Conservation (phyloP, 37 sponge, comb jelly and placozoan genomes). For the Hexactinellida sp. region DNA sequence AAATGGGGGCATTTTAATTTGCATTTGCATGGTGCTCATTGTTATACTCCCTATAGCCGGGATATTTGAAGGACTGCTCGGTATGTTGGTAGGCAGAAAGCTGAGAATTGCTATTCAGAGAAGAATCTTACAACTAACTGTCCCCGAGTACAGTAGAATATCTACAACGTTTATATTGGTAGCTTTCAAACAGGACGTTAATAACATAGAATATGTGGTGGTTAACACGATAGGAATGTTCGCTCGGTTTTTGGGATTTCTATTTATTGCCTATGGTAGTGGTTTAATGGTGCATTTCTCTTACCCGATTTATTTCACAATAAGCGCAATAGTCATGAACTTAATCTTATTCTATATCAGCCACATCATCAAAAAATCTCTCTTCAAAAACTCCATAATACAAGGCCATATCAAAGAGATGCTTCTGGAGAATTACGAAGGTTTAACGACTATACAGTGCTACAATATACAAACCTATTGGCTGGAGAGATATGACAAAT, state of each 20-base stretch:
- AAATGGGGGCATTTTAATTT: not conserved
- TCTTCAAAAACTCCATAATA: conserved; percentile 6
- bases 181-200: not conserved
- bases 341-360: not conserved
- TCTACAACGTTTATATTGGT: not conserved
- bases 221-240: not conserved
- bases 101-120: not conserved
- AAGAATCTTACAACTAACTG: not conserved
- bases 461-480: not conserved
- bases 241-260: not conserved
- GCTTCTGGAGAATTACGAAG: not conserved
- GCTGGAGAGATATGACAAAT: not conserved
- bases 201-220: not conserved
- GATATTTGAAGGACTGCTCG: not conserved
- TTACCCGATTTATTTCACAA: not conserved
- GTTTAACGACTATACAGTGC: not conserved
- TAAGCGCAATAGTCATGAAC: not conserved
- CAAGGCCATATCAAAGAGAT: not conserved
- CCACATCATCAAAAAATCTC: not conserved
- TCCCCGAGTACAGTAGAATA: not conserved
- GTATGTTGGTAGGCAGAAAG: not conserved
- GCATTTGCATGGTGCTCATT: not conserved
- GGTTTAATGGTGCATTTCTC: not conserved
- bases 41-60: not conserved
- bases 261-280: not conserved